These are phyloP conservation scores for Syritta pipiens DNA, from an alignment of 2,888 invertebrate species.

Conservation along the genomic window DNA sequence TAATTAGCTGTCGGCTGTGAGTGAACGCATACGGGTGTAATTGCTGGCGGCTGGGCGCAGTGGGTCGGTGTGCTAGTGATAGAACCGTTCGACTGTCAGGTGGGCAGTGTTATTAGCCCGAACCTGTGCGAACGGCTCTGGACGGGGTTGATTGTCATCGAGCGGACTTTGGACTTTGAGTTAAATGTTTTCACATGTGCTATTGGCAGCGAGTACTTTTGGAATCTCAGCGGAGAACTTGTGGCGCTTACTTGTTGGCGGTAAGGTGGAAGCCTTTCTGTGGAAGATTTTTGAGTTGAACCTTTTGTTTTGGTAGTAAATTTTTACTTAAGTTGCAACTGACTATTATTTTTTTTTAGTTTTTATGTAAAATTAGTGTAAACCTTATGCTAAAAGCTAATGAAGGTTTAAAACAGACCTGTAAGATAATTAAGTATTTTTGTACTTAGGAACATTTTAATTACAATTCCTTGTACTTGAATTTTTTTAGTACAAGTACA, in stretches of 20 bases:
- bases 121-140: neutral
- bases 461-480: too few relatives aligned
- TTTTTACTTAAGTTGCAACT: too few relatives aligned
- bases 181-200: neutral
- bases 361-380: too few relatives aligned
- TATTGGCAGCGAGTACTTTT: neutral
- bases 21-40: constrained; percentile 28
- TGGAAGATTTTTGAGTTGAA: too few relatives aligned
- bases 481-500: too few relatives aligned
- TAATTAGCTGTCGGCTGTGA: constrained; percentile 55
- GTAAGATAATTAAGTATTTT: too few relatives aligned
- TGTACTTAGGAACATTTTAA: too few relatives aligned
- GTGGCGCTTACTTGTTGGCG: neutral
- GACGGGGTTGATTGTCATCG: neutral
- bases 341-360: too few relatives aligned
- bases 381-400: too few relatives aligned
- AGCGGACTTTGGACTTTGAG: constrained; percentile 14
- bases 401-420: too few relatives aligned
- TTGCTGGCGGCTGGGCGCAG: constrained; percentile 14
- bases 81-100: constrained; percentile 41
- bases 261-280: too few relatives aligned
- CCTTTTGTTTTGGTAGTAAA: too few relatives aligned
- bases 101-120: neutral
- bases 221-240: neutral
- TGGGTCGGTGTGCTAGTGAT: constrained; percentile 29